phyloP scores from a whole-genome alignment of 2,113 vertebrate species.

The Agelaius tricolor region DNA sequence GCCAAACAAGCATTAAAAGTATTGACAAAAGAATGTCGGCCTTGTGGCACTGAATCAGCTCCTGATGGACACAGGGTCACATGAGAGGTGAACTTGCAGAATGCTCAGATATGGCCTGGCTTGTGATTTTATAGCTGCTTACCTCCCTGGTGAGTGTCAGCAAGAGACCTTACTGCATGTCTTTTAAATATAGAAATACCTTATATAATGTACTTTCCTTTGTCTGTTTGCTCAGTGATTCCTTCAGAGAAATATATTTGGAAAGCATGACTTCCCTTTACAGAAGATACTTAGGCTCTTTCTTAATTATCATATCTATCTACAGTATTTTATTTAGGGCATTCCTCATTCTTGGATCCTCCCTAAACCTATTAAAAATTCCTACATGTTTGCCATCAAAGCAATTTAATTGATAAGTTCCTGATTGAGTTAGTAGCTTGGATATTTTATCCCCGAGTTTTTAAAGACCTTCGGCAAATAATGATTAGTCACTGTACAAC shows the following conservation, averaged over 20 bases:
- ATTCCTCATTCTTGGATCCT: background rate
- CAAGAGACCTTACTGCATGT: background rate
- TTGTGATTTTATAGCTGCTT: background rate
- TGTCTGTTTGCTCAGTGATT: background rate
- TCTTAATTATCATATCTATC: background rate
- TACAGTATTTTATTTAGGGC: background rate
- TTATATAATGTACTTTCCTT: background rate
- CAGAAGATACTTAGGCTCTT: background rate
- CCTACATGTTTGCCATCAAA: background rate
- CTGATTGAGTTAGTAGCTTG: background rate
- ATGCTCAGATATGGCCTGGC: background rate
- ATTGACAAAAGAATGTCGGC: background rate
- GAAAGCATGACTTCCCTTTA: slow-evolving; percentile 7
- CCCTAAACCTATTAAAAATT: background rate
- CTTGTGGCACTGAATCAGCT: background rate
- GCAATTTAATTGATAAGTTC: background rate
- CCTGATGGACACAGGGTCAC: accelerated
- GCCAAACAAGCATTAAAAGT: background rate
- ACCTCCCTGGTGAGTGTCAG: background rate
- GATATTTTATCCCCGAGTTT: background rate
- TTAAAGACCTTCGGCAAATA: background rate
- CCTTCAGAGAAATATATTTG: background rate
- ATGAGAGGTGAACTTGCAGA: background rate
- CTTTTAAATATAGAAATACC: background rate
- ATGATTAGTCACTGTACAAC: background rate